A percentile compares a stretch with the other conserved stretches of the same genome.
Evolutionary conservation across 2,113 vertebrate species (phyloP).

Genomic region (Dicaeum eximium): DNA sequence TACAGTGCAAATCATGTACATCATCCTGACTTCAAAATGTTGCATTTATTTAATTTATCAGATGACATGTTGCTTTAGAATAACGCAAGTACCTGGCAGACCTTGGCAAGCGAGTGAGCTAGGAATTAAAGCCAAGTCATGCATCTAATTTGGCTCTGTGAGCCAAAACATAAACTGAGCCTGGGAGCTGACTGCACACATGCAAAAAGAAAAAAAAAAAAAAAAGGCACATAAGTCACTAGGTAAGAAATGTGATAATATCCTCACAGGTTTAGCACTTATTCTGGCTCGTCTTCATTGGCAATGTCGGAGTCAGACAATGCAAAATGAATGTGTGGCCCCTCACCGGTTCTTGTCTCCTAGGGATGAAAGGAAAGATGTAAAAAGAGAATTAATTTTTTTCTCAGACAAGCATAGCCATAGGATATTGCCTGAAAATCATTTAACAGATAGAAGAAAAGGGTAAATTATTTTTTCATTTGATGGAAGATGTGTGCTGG

Average conservation of each 20-base stretch:
- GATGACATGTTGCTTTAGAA: constrained; percentile 40
- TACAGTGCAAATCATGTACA: background rate
- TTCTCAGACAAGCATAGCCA: background rate
- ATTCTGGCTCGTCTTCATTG: background rate
- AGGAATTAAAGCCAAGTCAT: constrained; percentile 63
- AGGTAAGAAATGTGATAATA: background rate
- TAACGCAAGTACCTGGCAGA: constrained; percentile 60
- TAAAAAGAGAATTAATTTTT: background rate
- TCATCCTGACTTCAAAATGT: constrained; percentile 42
- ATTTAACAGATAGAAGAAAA: constrained; percentile 14
- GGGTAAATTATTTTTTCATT: background rate
- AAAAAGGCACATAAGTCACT: background rate
- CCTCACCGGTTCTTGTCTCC: background rate
- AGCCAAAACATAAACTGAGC: constrained; percentile 56
- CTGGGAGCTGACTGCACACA: constrained; percentile 46
- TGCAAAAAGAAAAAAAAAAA: background rate
- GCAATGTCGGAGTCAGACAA: background rate
- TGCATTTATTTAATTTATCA: constrained; percentile 68
- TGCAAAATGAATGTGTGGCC: background rate
- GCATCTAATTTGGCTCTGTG: constrained; percentile 42
- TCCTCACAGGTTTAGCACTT: background rate
- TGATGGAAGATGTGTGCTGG: background rate
- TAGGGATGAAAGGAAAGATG: background rate
- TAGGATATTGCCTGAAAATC: background rate
- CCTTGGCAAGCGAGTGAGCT: background rate